Evolutionary conservation across 1,140 invertebrate species (phyloP), one percentile per base, ranked within the genome.

Genomic region (Zaprionus ornatus): DNA sequence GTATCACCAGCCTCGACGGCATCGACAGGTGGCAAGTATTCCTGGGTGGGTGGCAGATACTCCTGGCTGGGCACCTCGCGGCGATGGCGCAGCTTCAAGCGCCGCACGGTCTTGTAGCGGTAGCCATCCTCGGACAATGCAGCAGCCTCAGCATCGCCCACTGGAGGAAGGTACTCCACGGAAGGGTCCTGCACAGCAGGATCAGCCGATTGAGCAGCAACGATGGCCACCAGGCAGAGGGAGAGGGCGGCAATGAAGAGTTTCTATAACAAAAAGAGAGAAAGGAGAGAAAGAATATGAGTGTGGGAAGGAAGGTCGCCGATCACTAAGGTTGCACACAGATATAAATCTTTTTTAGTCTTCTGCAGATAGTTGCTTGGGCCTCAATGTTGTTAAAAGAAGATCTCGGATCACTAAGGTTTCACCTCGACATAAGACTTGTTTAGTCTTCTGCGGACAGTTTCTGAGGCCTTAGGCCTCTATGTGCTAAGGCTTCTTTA

Each of bases 61-160:
- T 90, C 84, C 60, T 90, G 75, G 66, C 40, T 82, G 67, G 83
- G 82, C 37, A 86, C 75, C 56, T 90, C 85, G 12, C 85, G 85
- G 27, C 85, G 85, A 63, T 90, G 85, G 37, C 85, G 85, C 45
- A 90, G 23, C 37, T 60, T 90, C 50, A 90, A 40, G 0, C 73
- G 79, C 15, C 85, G 85, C 40, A 90, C 85, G 2, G 85, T 90
- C 73, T 85, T 90, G 35, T 90, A 90, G 6, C 82, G 81, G 23
- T 90, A 90, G 9, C 85, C 85, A 54, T 90, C 77, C 25, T 82
- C 86, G 9, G 85, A 68, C 10, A 90, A 37, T 9, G 79, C 32
- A 2, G 85, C 85, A 2, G 81, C 79, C 56, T 90, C 79, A 5
- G 77, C 67, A 21, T 85, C 86, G 1, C 76, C 85, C 3, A 90